These are phyloP conservation scores for Myrmecobius fasciatus DNA, from an alignment of 2,113 vertebrate genomes.

Conservation along the genomic window DNA sequence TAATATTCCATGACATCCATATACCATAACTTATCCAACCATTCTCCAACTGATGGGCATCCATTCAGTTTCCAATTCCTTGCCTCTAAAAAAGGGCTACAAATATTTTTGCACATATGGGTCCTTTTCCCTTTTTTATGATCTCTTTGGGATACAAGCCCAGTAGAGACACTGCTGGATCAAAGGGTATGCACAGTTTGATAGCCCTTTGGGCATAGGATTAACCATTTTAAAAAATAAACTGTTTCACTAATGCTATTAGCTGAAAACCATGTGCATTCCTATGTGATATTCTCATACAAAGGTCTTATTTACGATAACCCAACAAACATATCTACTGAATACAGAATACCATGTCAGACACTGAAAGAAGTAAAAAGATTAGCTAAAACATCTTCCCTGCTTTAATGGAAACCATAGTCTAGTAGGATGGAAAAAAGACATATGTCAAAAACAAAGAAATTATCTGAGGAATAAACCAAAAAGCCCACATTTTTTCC, in stretches of 20 bases:
- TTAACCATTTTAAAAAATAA: no score
- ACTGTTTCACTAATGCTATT: background rate
- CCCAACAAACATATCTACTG: background rate
- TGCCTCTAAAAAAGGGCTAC: no score
- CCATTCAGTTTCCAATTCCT: no score
- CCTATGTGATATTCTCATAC: background rate
- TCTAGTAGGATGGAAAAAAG: background rate
- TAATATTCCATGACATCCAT: no score
- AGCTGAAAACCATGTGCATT: background rate
- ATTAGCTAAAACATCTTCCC: background rate
- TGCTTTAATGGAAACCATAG: background rate
- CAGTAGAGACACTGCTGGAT: no score
- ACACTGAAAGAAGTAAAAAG: background rate
- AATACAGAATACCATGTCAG: background rate
- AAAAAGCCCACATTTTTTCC: background rate
- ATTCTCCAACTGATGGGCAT: no score
- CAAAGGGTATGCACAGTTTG: no score
- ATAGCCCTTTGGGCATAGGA: no score
- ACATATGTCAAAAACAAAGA: background rate
- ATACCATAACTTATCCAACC: no score
- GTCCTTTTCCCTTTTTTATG: no score
- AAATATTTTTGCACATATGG: no score
- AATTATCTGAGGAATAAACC: background rate
- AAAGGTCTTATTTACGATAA: background rate
- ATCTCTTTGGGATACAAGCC: no score